Conservation (phyloP, 2,797 vertebrate genomes). For the Acanthurus lineatus region DNA sequence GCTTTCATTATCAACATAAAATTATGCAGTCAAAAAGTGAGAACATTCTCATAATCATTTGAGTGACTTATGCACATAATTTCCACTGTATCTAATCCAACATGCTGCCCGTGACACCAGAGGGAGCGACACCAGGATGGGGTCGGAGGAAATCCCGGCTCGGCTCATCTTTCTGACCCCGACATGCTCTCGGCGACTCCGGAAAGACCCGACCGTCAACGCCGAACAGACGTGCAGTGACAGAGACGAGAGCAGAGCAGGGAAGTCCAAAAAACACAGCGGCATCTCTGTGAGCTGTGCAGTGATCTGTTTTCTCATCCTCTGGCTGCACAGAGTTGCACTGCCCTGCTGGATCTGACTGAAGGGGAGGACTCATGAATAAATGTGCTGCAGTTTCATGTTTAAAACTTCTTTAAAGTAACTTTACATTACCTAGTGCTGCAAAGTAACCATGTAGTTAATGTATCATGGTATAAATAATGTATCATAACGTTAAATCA, state of each 20-base stretch:
- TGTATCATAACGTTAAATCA: too few species aligned
- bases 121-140: slow-evolving; percentile 75
- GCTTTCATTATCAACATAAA: slow-evolving; percentile 1
- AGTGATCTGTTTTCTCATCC: slow-evolving; percentile 31
- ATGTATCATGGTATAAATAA: background rate
- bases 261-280: slow-evolving; percentile 36
- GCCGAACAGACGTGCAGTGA: slow-evolving; percentile 44
- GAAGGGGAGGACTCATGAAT: background rate
- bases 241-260: slow-evolving; percentile 10
- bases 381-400: background rate
- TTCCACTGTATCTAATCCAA: slow-evolving; percentile 40
- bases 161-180: slow-evolving; percentile 64
- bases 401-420: background rate
- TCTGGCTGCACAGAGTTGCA: background rate
- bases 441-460: background rate
- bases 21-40: background rate
- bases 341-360: background rate
- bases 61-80: slow-evolving; percentile 32
- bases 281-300: slow-evolving; percentile 38
- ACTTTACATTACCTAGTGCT: too few species aligned
- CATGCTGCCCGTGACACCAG: slow-evolving; percentile 15
- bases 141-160: slow-evolving; percentile 81
- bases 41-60: background rate
- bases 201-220: slow-evolving; percentile 73
- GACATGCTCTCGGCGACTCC: slow-evolving; percentile 40